Evolutionary conservation across 2,113 vertebrate genomes (phyloP), one percentile per base, ranked within the genome.

Genomic region (Lutjanus erythropterus): DNA sequence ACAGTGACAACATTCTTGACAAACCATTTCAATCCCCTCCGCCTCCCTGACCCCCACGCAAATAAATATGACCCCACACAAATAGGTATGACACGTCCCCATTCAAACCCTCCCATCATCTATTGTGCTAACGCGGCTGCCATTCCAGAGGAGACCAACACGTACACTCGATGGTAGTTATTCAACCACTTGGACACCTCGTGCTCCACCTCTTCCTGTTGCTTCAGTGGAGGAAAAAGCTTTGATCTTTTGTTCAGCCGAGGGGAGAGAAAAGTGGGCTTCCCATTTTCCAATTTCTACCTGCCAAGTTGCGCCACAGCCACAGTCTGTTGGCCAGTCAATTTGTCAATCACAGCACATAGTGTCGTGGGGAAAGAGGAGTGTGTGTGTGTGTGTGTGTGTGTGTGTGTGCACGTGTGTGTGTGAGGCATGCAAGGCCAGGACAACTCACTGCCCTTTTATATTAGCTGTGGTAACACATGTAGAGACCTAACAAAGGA

Each of bases 231-330:
- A 84, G 87, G 88, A 87, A 89, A 89, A 86, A 85, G 88, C 74
- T 90, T 85, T 86, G 84, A 90, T 92, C 90, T 92, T 92, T 93
- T 94, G 93, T 91, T 90, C 81, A 81, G 71, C 49, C 27, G 52
- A 87, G 81, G 75, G 77, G 64, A 87, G 87, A 92, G 86, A 94
- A 91, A 91, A 90, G 84, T 91, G 78, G 91, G 80, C 87, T 89
- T 86, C 80, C 87, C 86, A 92, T 94, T 94, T 94, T 94, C 89
- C 92, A 91, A 94, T 95, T 94, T 94, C 92, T 90, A 94, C 93
- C 94, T 95, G 95, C 89, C 93, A 95, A 81, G 90, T 85, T 68
- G 86, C 25, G 16, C 81, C 78, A 76, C 74, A 80, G 81, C 81
- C 47, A 46, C 73, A 84, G 86, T 82, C 76, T 65, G 81, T 83